Conservation (phyloP, 2,113 vertebrate genomes). For the Prunella himalayana region DNA sequence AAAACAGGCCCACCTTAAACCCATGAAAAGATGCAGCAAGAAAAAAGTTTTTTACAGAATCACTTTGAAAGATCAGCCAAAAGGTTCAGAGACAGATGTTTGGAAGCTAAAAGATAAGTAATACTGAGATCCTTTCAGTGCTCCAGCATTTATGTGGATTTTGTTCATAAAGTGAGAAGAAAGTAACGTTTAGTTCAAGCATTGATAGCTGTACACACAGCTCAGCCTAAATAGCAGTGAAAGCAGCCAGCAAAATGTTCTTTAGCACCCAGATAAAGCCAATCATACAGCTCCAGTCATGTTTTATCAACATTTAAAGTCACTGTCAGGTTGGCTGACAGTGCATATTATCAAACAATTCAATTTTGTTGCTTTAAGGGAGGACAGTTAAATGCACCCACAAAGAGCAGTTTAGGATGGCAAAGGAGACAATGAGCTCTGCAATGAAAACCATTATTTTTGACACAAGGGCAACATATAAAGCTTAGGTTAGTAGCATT, state of each 20-base stretch:
- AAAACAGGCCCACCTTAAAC: slow-evolving; percentile 63
- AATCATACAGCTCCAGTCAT: neutral
- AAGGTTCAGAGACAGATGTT: neutral
- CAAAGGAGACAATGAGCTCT: neutral
- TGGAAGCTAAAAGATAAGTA: neutral
- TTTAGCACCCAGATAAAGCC: neutral
- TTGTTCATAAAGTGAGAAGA: neutral
- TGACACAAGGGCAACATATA: neutral
- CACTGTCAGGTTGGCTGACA: neutral
- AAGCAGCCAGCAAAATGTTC: slow-evolving; percentile 15
- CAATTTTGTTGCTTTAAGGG: neutral
- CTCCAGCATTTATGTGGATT: neutral
- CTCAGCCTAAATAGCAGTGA: neutral
- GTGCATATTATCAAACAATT: neutral
- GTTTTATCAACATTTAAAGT: neutral
- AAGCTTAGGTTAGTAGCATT: neutral
- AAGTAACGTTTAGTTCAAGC: neutral
- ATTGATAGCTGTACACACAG: neutral
- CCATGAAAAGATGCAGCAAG: slow-evolving; percentile 19
- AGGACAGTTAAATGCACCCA: slow-evolving; percentile 44
- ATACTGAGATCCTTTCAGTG: neutral
- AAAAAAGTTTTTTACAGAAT: slow-evolving; percentile 26
- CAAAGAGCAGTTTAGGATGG: neutral
- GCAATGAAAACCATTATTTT: neutral
- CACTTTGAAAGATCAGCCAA: slow-evolving; percentile 30